These are phyloP conservation scores for Spilarctia lutea DNA, from an alignment of 2,888 invertebrate species.

Conservation along the genomic window DNA sequence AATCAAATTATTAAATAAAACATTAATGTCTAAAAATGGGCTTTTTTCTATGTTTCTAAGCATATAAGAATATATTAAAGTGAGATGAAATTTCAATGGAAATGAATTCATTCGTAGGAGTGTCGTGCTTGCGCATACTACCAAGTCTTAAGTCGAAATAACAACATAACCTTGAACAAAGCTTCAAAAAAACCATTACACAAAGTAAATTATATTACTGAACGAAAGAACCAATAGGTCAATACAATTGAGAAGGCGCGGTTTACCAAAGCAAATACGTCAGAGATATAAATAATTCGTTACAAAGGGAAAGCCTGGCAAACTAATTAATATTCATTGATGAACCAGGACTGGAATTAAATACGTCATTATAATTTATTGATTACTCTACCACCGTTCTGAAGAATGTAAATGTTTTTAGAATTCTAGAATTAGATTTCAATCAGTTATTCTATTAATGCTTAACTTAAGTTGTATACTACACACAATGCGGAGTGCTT, in stretches of 20 bases:
- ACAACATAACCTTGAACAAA: neutral
- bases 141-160: neutral
- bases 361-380: constrained; percentile 37
- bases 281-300: constrained; percentile 21
- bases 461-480: neutral
- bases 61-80: too few relatives aligned
- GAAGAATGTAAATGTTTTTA: neutral
- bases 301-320: constrained; percentile 17
- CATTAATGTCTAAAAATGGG: too few relatives aligned
- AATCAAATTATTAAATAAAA: too few relatives aligned
- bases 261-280: constrained; percentile 20
- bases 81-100: neutral
- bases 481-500: neutral
- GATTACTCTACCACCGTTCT: constrained; percentile 17
- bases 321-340: constrained; percentile 41
- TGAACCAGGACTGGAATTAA: constrained; percentile 25
- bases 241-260: constrained; percentile 7
- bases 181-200: neutral
- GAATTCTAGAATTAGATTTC: neutral
- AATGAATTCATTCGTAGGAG: neutral
- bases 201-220: constrained; percentile 1
- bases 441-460: neutral
- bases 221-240: neutral
- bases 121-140: neutral
- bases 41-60: too few relatives aligned